These are phyloP conservation scores for Onychomys leucogaster DNA, from an alignment of 2,797 vertebrate genomes.

Conservation along the genomic window DNA sequence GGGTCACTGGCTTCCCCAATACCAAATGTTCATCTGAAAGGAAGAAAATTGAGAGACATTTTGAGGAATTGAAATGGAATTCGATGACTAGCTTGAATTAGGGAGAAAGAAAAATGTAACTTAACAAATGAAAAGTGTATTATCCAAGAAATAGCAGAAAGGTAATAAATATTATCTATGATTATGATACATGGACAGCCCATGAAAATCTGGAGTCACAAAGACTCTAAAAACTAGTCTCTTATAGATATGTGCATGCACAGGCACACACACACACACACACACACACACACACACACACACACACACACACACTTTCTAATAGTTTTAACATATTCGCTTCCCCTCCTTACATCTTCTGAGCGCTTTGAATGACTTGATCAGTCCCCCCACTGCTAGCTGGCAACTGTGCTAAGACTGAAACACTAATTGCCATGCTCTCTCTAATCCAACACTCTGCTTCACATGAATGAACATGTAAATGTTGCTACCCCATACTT, in stretches of 20 bases:
- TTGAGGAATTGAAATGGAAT: neutral
- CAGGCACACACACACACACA: neutral
- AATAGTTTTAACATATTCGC: constrained; percentile 17
- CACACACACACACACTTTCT: neutral
- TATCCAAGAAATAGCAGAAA: constrained; percentile 54
- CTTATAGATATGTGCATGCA: constrained; percentile 22
- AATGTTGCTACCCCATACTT: constrained; percentile 56
- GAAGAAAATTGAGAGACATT: constrained; percentile 31
- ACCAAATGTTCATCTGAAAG: neutral
- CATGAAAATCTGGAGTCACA: neutral
- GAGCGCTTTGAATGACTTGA: constrained; percentile 55
- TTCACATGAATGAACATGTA: constrained; percentile 61
- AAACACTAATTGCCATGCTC: constrained; percentile 43
- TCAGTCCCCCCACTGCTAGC: neutral
- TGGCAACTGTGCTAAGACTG: constrained; percentile 30
- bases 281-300: neutral
- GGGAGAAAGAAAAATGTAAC: constrained; percentile 45
- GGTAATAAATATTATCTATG: constrained; percentile 57
- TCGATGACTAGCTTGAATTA: neutral
- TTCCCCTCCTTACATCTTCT: constrained; percentile 17
- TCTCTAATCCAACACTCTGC: constrained; percentile 43
- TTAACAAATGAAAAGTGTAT: constrained; percentile 41
- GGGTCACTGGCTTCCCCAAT: neutral
- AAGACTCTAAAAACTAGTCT: constrained; percentile 37
- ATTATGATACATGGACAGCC: neutral